These are phyloP conservation scores for Cranoglanis bouderius DNA, from an alignment of 2,113 vertebrate genomes.

Conservation along the genomic window DNA sequence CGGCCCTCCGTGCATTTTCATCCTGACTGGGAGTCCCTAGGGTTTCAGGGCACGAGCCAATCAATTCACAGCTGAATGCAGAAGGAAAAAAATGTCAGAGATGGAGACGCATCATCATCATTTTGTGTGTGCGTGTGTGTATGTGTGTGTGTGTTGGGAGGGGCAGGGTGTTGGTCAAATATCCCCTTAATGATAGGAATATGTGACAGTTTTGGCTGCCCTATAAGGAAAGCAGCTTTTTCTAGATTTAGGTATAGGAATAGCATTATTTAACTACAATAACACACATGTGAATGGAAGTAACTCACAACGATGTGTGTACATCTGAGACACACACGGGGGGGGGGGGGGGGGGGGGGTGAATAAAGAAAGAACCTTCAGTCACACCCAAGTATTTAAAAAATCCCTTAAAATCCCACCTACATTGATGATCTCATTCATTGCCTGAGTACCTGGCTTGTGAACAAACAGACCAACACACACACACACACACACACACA, in stretches of 20 bases:
- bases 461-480: not conserved
- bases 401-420: not conserved
- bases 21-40: slow-evolving; percentile 16
- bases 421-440: not conserved
- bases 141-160: not conserved
- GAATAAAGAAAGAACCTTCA: not conserved
- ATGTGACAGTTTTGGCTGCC: not conserved
- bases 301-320: not conserved
- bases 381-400: not conserved
- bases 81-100: not conserved
- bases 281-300: not conserved
- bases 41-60: not conserved
- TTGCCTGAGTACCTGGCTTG: not conserved
- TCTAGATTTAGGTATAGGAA: not conserved
- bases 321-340: no score
- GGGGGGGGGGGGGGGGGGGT: no score
- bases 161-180: not conserved
- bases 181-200: not conserved
- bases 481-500: not conserved
- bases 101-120: not conserved
- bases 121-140: slow-evolving; percentile 19
- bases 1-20: slow-evolving; percentile 21
- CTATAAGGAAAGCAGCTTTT: not conserved
- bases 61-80: not conserved
- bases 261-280: not conserved